Base-by-base conservation (phyloP, 2,797 vertebrate genomes). In the Microcaecilia unicolor region DNA sequence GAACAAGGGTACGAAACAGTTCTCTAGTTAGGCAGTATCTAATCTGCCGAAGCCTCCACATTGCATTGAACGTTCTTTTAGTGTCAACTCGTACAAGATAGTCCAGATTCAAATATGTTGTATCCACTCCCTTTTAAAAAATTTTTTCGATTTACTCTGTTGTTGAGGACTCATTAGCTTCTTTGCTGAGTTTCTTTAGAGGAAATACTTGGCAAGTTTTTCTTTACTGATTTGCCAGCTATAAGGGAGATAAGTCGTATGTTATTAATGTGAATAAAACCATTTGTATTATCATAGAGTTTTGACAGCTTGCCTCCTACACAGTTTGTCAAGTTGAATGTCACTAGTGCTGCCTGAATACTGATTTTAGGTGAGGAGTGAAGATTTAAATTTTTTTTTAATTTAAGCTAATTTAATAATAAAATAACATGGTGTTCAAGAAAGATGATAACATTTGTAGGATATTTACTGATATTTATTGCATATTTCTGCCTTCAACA, bases 261-360 rank as follows among this genome's bases (percentile, higher is more conserved):
- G 58, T 66, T 51, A 25, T 13, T 69, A 46, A 63, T 33, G 36
- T 38, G 62, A 78, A 61, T 28, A 9, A 56, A 68, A 41, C 15
- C 51, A 50, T 74, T 77, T 72, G 57, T 55, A 58, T 66, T 55
- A 66, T 55, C 59, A 45, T 17, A 36, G 37, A 41, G 46, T 37
- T 67, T 53, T 64, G 70, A 70, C 61, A 70, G 50, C 13, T 18
- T 38, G 24, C 61, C 72, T 71, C 68, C 64, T 40, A 60, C 22
- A 0, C 46, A 58, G 58, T 67, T 72, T 55, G 51, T 70, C 72
- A 54, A 25, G 46, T 32, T 8, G 25, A 67, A 65, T 40, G 59
- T 47, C 65, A 56, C 48, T 31, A 57, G 54, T 51, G 23, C 57
- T 40, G 19, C 32, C 44, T 44, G 65, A 74, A 74, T 67, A 37